A percentile compares a stretch with the other conserved stretches of the same genome.
These are phyloP conservation scores for Scomber colias DNA, from an alignment of 2,113 vertebrate species.

Conservation along the genomic window DNA sequence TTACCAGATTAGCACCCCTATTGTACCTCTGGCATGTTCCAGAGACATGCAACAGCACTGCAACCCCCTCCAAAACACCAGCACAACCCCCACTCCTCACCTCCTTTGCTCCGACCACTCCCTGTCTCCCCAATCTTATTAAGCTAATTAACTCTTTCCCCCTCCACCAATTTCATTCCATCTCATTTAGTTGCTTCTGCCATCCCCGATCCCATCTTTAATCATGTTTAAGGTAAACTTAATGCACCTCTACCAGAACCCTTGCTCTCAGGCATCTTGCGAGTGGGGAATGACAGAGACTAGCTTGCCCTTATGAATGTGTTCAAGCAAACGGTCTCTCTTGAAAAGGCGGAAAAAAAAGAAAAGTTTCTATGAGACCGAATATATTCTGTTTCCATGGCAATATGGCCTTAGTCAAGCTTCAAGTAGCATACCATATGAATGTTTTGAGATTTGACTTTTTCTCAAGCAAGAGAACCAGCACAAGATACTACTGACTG, in stretches of 20 bases:
- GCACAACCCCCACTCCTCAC: constrained; percentile 28
- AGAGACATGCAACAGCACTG: constrained; percentile 49
- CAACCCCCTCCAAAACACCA: constrained; percentile 35
- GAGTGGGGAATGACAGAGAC: constrained; percentile 45
- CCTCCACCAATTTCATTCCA: constrained; percentile 67
- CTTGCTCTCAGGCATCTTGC: constrained; percentile 43
- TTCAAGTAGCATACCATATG: constrained; percentile 74
- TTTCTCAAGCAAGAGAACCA: constrained; percentile 43
- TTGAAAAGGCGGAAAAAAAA: constrained; percentile 31
- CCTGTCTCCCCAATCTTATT: constrained; percentile 79
- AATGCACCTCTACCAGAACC: constrained; percentile 38
- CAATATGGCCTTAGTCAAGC: constrained; percentile 73
- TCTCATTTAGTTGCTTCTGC: constrained; percentile 63
- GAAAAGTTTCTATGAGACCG: constrained; percentile 28
- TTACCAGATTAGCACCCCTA: constrained; percentile 81
- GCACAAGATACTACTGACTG: constrained; percentile 10
- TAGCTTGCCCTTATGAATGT: constrained; percentile 47
- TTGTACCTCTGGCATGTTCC: constrained; percentile 73
- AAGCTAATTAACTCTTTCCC: constrained; percentile 81
- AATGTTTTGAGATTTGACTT: constrained; percentile 63
- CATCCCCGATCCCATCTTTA: constrained; percentile 58
- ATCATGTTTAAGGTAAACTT: constrained; percentile 74
- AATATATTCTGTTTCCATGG: constrained; percentile 77
- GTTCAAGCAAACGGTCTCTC: constrained; percentile 49
- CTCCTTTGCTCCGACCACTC: constrained; percentile 57